Conservation (phyloP, 2,888 invertebrate species). For the Orchesellides sinensis region DNA sequence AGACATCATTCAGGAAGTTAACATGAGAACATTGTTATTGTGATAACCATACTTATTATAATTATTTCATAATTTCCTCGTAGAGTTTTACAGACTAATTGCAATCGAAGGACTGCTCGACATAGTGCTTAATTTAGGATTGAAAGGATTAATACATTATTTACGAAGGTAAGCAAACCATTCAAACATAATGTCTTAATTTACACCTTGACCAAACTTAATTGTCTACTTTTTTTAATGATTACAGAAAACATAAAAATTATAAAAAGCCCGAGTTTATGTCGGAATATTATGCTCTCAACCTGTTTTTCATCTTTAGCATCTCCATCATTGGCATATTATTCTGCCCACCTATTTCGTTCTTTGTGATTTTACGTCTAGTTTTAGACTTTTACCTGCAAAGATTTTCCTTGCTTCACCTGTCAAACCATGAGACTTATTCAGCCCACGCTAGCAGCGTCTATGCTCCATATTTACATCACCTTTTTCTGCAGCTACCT, state of each 20-base stretch:
- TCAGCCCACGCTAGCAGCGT: not conserved
- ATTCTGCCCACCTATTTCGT: conserved; percentile 37
- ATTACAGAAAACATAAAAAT: not conserved
- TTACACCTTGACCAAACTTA: no score
- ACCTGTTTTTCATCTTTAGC: conserved; percentile 23
- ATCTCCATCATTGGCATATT: conserved; percentile 11
- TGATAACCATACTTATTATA: no score
- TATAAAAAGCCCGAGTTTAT: conserved; percentile 28
- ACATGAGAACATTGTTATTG: no score
- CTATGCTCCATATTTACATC: conserved; percentile 23
- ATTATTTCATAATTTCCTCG: no score
- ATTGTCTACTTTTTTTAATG: not conserved
- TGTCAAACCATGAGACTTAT: conserved; percentile 26
- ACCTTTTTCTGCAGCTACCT: conserved; percentile 27
- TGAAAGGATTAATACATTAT: conserved; percentile 8
- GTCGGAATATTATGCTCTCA: conserved; percentile 16
- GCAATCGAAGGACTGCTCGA: conserved; percentile 38
- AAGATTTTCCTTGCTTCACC: conserved; percentile 6
- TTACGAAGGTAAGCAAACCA: not conserved
- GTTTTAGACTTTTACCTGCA: conserved; percentile 31
- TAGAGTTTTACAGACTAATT: conserved; percentile 41
- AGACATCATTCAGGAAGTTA: no score
- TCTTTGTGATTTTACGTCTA: conserved; percentile 27
- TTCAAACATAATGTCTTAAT: no score
- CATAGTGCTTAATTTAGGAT: conserved; percentile 6